Evolutionary conservation across 2,888 invertebrate genomes (phyloP), one percentile per base, ranked within the genome.

Genomic region (Synanthedon tipuliformis): DNA sequence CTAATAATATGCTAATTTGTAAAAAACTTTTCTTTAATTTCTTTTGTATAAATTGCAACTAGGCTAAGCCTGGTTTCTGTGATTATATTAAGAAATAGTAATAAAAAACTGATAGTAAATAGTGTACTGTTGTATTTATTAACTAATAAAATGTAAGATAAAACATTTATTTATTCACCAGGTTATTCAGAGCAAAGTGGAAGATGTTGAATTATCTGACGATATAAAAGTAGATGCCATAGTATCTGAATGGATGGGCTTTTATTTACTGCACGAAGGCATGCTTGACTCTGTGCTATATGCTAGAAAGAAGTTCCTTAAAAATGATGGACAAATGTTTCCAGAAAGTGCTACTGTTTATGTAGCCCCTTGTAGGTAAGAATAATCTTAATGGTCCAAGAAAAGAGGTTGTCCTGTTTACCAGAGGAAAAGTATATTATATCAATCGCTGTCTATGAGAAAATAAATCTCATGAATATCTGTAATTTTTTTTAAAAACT

Each of bases 171-270:
- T 45, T 45, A n/a, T 15, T 45, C 11, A 13, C 11, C 61, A 92
- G 91, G 91, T 95, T 10, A 89, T 96, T 49, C 91, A 94, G 66
- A 90, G 90, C 52, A 89, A 88, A 82, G 90, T 95, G 7, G 96
- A 97, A 86, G 92, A 96, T 68, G 88, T 96, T 3, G 71, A 77
- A 1, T 75, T 94, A 51, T 92, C 93, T 1, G 62, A 73, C 58
- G 69, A 90, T 52, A 88, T 89, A 8, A 92, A 93, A 77, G 94
- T 95, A 1, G 97, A 98, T 77, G 90, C 96, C 10, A 95, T 98
- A 58, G 91, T 98, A 4, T 97, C 97, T 0, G 98, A 98, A 82
- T 98, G 98, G 98, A 98, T 98, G 98, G 98, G 98, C 0, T 97
- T 98, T 78, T 97, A 96, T 80, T 87, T 98, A 40, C 81, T 98